These are phyloP conservation scores for Platichthys stellatus DNA, from an alignment of 2,113 vertebrate species.

Conservation along the genomic window DNA sequence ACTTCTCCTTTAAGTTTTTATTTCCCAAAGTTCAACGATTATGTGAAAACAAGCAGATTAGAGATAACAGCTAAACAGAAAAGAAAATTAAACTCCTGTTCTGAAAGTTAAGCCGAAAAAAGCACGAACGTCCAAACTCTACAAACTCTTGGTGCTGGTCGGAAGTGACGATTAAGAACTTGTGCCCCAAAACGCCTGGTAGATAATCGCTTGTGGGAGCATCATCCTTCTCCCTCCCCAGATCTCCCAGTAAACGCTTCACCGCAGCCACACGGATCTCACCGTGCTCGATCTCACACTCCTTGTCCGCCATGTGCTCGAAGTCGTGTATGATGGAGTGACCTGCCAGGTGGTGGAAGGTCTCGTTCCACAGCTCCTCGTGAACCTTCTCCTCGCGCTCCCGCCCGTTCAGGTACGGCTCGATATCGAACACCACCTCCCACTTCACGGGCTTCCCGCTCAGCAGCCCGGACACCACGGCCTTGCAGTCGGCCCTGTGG, in stretches of 20 bases:
- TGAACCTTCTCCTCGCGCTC: conserved; percentile 78
- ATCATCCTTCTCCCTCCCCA: too few relatives aligned
- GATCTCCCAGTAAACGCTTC: neutral
- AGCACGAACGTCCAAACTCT: too few relatives aligned
- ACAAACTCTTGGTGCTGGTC: too few relatives aligned
- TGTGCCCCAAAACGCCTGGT: too few relatives aligned
- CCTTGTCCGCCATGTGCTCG: conserved; percentile 89
- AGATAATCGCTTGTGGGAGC: too few relatives aligned
- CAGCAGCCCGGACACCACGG: conserved; percentile 87
- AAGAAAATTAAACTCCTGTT: too few relatives aligned
- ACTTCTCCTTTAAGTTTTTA: neutral
- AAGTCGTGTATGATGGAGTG: conserved; percentile 93
- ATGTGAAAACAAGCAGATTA: neutral
- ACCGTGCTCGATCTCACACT: conserved; percentile 94
- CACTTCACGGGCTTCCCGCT: conserved; percentile 85
- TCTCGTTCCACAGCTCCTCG: conserved; percentile 90
- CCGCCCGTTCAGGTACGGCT: conserved; percentile 81
- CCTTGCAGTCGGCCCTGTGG: conserved; percentile 84
- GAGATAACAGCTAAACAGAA: too few relatives aligned
- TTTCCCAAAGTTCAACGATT: neutral
- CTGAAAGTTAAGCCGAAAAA: too few relatives aligned
- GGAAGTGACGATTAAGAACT: too few relatives aligned
- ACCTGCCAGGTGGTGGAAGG: conserved; percentile 94
- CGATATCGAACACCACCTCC: conserved; percentile 91
- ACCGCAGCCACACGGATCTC: conserved; percentile 30